Evolutionary conservation across 2,113 vertebrate species (phyloP), one percentile per base, ranked within the genome.

Genomic region (Elachura formosa): DNA sequence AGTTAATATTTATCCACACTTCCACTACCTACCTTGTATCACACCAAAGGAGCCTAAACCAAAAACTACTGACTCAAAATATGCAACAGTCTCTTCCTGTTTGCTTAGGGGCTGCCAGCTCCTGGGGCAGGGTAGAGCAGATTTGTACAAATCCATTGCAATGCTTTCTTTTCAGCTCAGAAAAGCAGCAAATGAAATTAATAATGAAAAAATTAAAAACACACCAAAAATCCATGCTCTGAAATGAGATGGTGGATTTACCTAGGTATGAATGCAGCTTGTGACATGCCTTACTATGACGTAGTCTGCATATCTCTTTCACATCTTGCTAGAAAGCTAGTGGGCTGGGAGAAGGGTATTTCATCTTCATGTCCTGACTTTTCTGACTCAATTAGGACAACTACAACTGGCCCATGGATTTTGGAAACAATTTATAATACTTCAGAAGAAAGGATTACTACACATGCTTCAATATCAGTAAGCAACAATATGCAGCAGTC

Each of bases 41-140:
- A 40, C 45, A 40, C 45, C 48, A 54, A 81, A 78, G 31, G 52
- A 52, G 26, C 25, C n/a, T 31, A 33, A 82, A 24, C n/a, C 19
- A 59, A 48, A 48, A 34, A 56, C 8, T 43, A 40, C 36, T 7
- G 6, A 62, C 36, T 55, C 52, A 84, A 75, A 89, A 82, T 3
- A 58, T 0, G 0, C 11, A 58, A 43, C 38, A 72, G 12, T 49
- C 2, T 0, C 23, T 23, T 69, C 29, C 13, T 3, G 0, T 52
- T 67, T 64, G 40, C 31, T 78, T 14, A 28, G 9, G 22, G 19
- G 34, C n/a, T 59, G 51, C 11, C 29, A n/a, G 76, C 46, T 84
- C 9, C 45, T 28, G 33, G 45, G 55, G 56, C 6, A 41, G 31
- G 25, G 25, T n/a, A 87, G 14, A 71, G 18, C 24, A 75, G 40